Evolutionary conservation across 37 sponge, comb jelly and placozoan genomes (phyloP).

Genomic region (Spongia lamella): DNA sequence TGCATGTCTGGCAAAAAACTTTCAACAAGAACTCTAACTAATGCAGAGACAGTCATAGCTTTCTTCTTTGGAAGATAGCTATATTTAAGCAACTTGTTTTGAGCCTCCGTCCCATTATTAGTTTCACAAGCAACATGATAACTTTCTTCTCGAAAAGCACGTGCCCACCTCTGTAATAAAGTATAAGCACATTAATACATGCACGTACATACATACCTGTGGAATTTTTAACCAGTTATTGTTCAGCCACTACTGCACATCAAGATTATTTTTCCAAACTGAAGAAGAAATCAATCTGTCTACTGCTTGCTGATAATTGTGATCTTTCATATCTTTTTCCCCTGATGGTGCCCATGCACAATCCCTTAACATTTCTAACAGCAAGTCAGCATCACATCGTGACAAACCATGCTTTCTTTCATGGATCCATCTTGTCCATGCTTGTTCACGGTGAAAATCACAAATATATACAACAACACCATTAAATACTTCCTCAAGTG

Average conservation of each 20-base stretch:
- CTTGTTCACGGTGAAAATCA: slow-evolving; percentile 1
- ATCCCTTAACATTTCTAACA: background rate
- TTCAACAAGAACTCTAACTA: background rate
- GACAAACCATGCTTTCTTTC: background rate
- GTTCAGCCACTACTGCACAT: background rate
- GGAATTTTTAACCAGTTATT: background rate
- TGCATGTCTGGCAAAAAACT: slow-evolving; percentile 5
- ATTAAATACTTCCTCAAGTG: background rate
- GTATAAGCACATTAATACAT: background rate
- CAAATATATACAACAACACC: background rate
- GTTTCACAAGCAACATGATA: too few relatives aligned
- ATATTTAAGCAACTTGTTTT: too few relatives aligned
- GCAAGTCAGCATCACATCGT: background rate
- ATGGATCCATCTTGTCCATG: slow-evolving; percentile 8
- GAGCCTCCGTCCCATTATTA: too few relatives aligned
- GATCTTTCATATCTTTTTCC: background rate
- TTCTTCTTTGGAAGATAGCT: too few relatives aligned
- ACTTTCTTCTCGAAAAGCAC: too few relatives aligned
- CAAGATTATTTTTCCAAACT: background rate
- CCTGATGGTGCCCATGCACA: slow-evolving; percentile 15
- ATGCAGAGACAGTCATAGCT: background rate
- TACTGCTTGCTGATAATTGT: background rate
- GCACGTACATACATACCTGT: background rate
- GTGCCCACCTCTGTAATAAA: background rate
- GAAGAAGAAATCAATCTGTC: background rate